A percentile compares a stretch with the other conserved stretches of the same genome.
Evolutionary conservation across 2,888 invertebrate genomes (phyloP).

Genomic region (Cheilosia urbana): DNA sequence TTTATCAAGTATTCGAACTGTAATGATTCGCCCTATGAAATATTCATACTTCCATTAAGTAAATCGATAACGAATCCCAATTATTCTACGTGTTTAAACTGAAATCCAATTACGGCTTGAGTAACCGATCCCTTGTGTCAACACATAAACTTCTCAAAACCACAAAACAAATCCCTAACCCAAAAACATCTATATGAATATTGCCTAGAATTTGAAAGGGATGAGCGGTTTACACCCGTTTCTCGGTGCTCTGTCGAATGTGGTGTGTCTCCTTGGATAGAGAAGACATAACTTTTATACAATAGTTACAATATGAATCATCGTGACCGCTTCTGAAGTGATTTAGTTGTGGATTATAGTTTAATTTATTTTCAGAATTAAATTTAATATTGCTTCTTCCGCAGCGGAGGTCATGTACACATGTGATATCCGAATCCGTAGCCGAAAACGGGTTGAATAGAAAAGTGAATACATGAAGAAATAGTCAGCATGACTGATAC

Average conservation of each 20-base stretch:
- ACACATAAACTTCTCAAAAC: constrained; percentile 56
- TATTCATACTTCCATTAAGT: too few relatives aligned
- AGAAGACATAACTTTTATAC: background rate
- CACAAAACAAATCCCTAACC: constrained; percentile 49
- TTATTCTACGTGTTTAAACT: constrained; percentile 17
- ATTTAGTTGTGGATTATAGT: constrained; percentile 23
- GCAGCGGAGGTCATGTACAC: background rate
- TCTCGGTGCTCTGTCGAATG: too few relatives aligned
- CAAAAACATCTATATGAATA: background rate
- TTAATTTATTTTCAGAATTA: constrained; percentile 48
- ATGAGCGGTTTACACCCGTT: too few relatives aligned
- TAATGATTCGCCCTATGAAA: too few relatives aligned
- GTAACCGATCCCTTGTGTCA: constrained; percentile 52
- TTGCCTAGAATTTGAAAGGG: too few relatives aligned
- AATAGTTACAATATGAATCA: constrained; percentile 23
- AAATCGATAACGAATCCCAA: background rate
- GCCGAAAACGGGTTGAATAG: background rate
- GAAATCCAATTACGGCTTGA: constrained; percentile 52
- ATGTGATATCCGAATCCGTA: background rate
- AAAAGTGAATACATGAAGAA: background rate
- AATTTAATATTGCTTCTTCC: background rate
- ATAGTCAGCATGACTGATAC: background rate
- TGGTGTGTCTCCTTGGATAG: background rate
- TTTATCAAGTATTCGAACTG: too few relatives aligned
- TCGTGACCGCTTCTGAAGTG: constrained; percentile 11